These are phyloP conservation scores for Rhynchotus rufescens DNA, from an alignment of 2,797 vertebrate species.

Conservation along the genomic window DNA sequence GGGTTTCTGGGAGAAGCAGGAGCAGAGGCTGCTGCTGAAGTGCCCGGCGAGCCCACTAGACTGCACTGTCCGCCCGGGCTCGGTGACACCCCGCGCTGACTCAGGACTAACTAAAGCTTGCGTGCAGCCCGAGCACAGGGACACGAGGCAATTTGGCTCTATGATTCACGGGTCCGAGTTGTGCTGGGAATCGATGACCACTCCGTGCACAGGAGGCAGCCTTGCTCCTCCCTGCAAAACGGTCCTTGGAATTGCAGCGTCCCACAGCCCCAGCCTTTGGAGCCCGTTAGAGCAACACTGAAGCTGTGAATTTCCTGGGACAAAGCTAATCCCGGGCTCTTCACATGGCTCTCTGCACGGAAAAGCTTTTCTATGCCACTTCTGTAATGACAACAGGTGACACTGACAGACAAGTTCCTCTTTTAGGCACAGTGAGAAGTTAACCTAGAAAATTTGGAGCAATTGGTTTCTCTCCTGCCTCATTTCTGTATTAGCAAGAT, in stretches of 20 bases:
- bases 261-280: neutral
- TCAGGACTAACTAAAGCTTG: neutral
- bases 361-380: neutral
- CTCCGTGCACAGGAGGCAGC: neutral
- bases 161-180: neutral
- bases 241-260: neutral
- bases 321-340: neutral
- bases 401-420: neutral
- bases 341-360: neutral
- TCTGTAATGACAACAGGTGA: conserved; percentile 31
- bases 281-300: neutral
- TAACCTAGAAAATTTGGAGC: neutral
- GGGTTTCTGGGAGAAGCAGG: neutral
- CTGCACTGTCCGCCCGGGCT: no score
- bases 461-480: conserved; percentile 46
- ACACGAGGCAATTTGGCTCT: neutral
- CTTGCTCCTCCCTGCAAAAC: neutral
- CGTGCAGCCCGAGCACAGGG: neutral
- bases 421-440: neutral
- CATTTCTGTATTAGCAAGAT: neutral
- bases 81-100: neutral
- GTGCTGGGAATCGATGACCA: neutral
- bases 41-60: no score
- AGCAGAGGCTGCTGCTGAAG: neutral
- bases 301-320: neutral